A percentile compares a stretch with the other conserved stretches of the same genome.
These are phyloP conservation scores for Mastigias papua DNA, from an alignment of 30 jellyfish, hydroid and myxozoan species.

Conservation along the genomic window DNA sequence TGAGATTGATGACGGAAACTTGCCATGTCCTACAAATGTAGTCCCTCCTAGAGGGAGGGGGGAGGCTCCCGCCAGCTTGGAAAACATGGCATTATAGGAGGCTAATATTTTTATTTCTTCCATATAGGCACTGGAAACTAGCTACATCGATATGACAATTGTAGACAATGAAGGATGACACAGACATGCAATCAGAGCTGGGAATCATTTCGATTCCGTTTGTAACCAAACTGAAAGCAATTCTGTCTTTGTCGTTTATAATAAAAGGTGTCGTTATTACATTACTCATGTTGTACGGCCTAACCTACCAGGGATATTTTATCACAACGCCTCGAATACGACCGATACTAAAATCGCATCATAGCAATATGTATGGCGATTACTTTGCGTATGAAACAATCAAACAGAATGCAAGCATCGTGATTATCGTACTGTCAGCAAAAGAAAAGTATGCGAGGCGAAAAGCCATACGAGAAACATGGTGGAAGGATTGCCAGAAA, in stretches of 20 bases:
- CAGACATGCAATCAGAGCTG: background rate
- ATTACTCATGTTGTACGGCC: background rate
- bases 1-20: too few relatives aligned
- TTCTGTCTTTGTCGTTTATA: background rate
- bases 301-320: background rate
- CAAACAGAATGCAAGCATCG: background rate
- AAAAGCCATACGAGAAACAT: constrained; percentile 17
- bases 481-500: constrained; percentile 45
- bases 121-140: too few relatives aligned
- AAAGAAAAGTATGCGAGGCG: constrained; percentile 16
- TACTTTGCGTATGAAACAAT: background rate
- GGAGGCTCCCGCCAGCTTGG: too few relatives aligned
- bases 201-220: constrained; percentile 1
- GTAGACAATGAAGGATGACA: too few relatives aligned
- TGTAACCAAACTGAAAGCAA: constrained; percentile 2
- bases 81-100: too few relatives aligned
- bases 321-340: background rate
- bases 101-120: too few relatives aligned
- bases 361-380: constrained; percentile 3
- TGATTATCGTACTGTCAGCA: constrained; percentile 35
- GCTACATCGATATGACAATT: too few relatives aligned
- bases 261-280: background rate
- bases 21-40: too few relatives aligned
- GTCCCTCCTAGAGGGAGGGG: too few relatives aligned
- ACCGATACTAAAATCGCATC: background rate